phyloP scores from a whole-genome alignment of 2,888 invertebrate genomes.

The Pachliopta kotzebuea region DNA sequence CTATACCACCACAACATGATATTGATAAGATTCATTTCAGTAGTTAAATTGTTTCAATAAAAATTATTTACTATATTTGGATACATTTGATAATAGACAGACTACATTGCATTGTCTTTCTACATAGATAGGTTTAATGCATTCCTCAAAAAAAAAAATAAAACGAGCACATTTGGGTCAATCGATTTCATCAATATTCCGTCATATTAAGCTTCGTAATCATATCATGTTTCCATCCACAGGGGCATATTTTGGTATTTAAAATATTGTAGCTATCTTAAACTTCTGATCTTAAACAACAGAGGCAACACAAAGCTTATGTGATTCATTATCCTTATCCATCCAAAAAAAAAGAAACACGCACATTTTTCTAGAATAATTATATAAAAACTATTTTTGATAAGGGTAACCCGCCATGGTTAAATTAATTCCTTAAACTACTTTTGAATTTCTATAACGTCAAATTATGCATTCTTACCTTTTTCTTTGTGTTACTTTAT shows the following conservation, averaged over 20 bases:
- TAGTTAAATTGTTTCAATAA: too few relatives aligned
- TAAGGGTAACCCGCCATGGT: slow-evolving; percentile 39
- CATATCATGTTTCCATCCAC: slow-evolving; percentile 75
- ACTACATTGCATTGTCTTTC: too few relatives aligned
- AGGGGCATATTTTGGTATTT: slow-evolving; percentile 36
- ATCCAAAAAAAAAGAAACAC: slow-evolving; percentile 52
- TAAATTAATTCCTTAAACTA: slow-evolving; percentile 20
- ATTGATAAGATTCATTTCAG: too few relatives aligned
- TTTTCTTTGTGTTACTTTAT: neutral
- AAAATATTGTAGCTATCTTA: neutral
- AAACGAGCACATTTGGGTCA: too few relatives aligned
- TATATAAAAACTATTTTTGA: slow-evolving; percentile 55
- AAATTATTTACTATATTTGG: too few relatives aligned
- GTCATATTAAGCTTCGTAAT: slow-evolving; percentile 42
- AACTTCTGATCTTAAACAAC: too few relatives aligned
- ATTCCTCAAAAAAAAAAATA: too few relatives aligned
- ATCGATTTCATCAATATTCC: slow-evolving; percentile 33
- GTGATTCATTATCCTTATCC: neutral
- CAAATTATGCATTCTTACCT: slow-evolving; percentile 1
- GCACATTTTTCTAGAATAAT: slow-evolving; percentile 59
- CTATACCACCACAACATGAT: slow-evolving; percentile 29
- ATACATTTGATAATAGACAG: too few relatives aligned
- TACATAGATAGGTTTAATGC: too few relatives aligned
- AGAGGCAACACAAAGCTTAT: too few relatives aligned
- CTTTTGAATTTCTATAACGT: slow-evolving; percentile 12